Base-by-base conservation (phyloP, 2,797 vertebrate species). In the Alectoris magna region DNA sequence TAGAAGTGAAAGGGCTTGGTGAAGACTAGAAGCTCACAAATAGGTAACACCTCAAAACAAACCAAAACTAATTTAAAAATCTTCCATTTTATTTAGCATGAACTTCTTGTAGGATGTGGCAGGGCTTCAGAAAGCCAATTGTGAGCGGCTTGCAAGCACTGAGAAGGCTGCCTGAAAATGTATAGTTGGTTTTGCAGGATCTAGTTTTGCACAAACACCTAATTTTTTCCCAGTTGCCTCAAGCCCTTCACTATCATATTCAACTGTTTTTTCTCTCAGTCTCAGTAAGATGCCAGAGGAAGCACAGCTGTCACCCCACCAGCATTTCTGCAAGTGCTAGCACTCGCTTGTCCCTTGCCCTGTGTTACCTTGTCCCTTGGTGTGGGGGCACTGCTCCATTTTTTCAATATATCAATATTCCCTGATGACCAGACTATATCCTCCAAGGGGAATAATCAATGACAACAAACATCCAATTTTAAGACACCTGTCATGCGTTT, bases 1-100 rank as follows among this genome's bases (percentile, higher is more conserved):
- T 85, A 84, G 92, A 96, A 93, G 23, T 34, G 64, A 90, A 86
- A 90, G 34, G 23, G 31, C 51, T 83, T 71, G 69, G 41, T 67
- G 87, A 91, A 91, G 74, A 71, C 29, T 38, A 87, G 78, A 63
- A 76, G 63, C 26, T 76, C 87, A 39, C 31, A 79, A 74, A 84
- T 63, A 75, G 59, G 36, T n/a, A 59, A 66, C 44, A 87, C 90
- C 84, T 83, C 75, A 93, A 34, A 46, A 11, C 12, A 46, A n/a
- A 43, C 17, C 13, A 49, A 53, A 53, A 53, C 15, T 29, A 29
- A 29, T 29, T 17, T 17, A 34, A 62, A 62, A 27, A 17, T 24
- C 36, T 23, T 62, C 15, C 10, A 62, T 10, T 86, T 91, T 90
- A 44, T 26, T 29, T 14, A 34, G 3, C 2, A 8, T 2, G 59